Conservation (phyloP, 2,113 vertebrate species). For the Laticauda laticaudata region DNA sequence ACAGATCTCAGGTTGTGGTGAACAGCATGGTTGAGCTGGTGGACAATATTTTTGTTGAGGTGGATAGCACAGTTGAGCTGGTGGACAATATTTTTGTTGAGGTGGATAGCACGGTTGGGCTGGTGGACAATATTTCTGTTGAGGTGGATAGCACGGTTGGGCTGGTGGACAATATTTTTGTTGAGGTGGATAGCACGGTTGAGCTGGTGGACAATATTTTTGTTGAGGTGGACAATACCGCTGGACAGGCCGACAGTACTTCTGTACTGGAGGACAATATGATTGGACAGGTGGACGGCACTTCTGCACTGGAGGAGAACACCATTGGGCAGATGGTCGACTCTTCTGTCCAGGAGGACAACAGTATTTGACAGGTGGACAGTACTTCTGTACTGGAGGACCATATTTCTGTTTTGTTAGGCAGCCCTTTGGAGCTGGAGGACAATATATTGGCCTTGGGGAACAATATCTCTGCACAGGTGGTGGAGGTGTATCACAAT, state of each 20-base stretch:
- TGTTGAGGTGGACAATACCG: background rate
- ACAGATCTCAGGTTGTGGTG: background rate
- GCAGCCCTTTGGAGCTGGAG: background rate
- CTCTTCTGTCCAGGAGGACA: background rate
- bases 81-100: background rate
- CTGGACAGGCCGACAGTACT: background rate
- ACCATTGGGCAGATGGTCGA: background rate
- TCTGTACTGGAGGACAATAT: background rate
- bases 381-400: background rate
- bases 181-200: background rate
- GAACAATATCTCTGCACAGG: background rate
- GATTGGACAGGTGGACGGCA: background rate
- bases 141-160: background rate
- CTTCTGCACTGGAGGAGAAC: background rate
- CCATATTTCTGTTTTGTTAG: background rate
- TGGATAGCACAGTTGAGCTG: rapidly evolving
- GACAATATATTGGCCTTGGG: background rate
- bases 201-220: background rate
- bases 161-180: background rate
- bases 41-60: background rate
- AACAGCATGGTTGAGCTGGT: background rate
- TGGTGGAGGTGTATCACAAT: background rate
- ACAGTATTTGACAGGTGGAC: background rate
- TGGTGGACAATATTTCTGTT: background rate
- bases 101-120: background rate